These are phyloP conservation scores for Semnornis frantzii DNA, from an alignment of 2,113 vertebrate genomes.

Conservation along the genomic window DNA sequence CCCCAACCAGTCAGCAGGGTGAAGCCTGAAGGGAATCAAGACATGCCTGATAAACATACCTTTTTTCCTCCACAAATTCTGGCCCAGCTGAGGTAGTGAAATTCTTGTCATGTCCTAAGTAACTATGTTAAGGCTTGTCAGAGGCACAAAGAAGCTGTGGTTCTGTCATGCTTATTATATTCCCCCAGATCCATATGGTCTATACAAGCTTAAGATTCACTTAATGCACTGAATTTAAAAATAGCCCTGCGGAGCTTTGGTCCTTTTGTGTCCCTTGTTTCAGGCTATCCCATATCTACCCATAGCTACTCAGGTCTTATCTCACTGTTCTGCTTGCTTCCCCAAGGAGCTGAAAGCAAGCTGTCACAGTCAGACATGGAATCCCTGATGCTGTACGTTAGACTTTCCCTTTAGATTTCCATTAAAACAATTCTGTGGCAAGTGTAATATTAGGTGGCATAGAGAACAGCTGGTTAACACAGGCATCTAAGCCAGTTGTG, in stretches of 20 bases:
- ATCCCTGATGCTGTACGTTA: rapidly evolving
- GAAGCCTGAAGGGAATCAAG: background rate
- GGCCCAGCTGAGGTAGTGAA: background rate
- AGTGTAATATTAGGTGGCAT: rapidly evolving
- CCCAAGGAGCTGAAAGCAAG: background rate
- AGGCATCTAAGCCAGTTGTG: background rate
- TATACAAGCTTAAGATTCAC: background rate
- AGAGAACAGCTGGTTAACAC: background rate
- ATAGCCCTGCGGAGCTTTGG: background rate
- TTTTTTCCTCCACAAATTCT: background rate
- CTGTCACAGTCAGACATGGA: rapidly evolving
- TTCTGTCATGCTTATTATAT: background rate
- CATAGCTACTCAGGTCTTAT: background rate
- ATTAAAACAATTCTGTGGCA: background rate
- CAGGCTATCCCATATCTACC: background rate
- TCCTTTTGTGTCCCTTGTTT: background rate
- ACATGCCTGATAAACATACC: background rate
- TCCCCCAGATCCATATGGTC: background rate
- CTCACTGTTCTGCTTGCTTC: background rate
- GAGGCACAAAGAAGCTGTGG: background rate
- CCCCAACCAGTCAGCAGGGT: background rate
- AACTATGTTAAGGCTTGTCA: background rate
- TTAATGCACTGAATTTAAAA: background rate
- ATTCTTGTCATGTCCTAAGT: background rate
- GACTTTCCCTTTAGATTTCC: background rate